Base-by-base conservation (phyloP, 2,113 vertebrate species). In the Rafetus swinhoei region DNA sequence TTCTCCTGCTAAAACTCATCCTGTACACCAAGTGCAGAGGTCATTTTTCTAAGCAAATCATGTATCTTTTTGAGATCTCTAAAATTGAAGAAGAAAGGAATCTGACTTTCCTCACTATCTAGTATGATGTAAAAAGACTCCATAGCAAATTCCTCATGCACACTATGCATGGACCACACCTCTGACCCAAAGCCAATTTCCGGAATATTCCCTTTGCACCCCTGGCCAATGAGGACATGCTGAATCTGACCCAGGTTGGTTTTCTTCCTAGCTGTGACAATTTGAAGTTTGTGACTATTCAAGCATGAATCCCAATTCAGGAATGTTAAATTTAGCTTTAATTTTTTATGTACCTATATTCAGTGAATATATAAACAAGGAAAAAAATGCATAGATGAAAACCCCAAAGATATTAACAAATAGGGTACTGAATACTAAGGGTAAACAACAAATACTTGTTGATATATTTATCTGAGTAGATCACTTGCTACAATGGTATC, bases 401-500 rank as follows among this genome's bases (percentile, higher is more conserved):
- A 65, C 69, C 84, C 93, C 94, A 59, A 93, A 82, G 82, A 87
- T 81, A 91, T 92, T 87, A 94, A 94, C 87, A 95, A 39, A 0
- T 6, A 81, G 35, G 14, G 45, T 89, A 86, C 81, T 87, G 69
- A 82, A 87, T 93, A 89, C 84, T 25, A 91, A 93, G 80, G 10
- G 88, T 84, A 84, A 74, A 88, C 92, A 91, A 45, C 45, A 45
- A 91, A 24, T 56, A 84, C 65, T 50, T 35, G 55, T 85, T 87
- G 81, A 1, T 19, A 53, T 94, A 86, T 85, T 95, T 79, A 87
- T 9, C 86, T 15, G 55, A 93, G 57, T 35, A 45, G 95, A 83
- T 87, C 59, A 85, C 91, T 92, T 95, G 74, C 92, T 79, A 94
- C 27, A 50, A 90, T 65, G 90, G 22, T 92, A 95, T 93, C 72